A percentile compares a stretch with the other conserved stretches of the same genome.
phyloP scores from a whole-genome alignment of 1,140 invertebrate species.

The Leptinotarsa texana region DNA sequence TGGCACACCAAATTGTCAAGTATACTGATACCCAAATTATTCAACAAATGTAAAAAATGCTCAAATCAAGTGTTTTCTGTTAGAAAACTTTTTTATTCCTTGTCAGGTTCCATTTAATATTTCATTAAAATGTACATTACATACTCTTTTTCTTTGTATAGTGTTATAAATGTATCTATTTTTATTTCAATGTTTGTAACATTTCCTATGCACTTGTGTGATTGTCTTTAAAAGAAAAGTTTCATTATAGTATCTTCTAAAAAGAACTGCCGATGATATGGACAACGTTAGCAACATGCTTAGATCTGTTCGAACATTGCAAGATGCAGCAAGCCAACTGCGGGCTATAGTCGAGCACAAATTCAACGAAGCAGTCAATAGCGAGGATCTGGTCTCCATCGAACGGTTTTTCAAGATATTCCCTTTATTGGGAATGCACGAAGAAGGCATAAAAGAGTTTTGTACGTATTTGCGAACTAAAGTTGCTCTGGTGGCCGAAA shows the following conservation, averaged over 20 bases:
- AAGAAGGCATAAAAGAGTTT: conserved; percentile 89
- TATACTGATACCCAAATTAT: too few species aligned
- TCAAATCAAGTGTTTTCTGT: too few species aligned
- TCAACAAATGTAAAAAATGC: too few species aligned
- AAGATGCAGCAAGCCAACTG: conserved; percentile 74
- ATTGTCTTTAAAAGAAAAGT: too few species aligned
- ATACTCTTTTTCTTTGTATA: too few species aligned
- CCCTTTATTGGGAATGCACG: conserved; percentile 89
- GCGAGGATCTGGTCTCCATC: conserved; percentile 87
- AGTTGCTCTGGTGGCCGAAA: conserved; percentile 74
- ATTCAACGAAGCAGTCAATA: conserved; percentile 90
- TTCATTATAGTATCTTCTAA: conserved; percentile 61
- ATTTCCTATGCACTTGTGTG: too few species aligned
- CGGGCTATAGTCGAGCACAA: conserved; percentile 74
- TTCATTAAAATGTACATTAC: too few species aligned
- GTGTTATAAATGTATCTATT: too few species aligned
- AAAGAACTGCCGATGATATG: conserved; percentile 55
- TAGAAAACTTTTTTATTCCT: too few species aligned
- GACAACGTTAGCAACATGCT: conserved; percentile 64
- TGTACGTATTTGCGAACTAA: conserved; percentile 88
- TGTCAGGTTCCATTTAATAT: too few species aligned
- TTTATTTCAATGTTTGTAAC: too few species aligned
- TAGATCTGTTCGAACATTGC: conserved; percentile 80
- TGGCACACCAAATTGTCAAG: too few species aligned
- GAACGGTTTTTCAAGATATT: conserved; percentile 99